These are phyloP conservation scores for Callimorpha dominula DNA, from an alignment of 2,888 invertebrate species.

Conservation along the genomic window DNA sequence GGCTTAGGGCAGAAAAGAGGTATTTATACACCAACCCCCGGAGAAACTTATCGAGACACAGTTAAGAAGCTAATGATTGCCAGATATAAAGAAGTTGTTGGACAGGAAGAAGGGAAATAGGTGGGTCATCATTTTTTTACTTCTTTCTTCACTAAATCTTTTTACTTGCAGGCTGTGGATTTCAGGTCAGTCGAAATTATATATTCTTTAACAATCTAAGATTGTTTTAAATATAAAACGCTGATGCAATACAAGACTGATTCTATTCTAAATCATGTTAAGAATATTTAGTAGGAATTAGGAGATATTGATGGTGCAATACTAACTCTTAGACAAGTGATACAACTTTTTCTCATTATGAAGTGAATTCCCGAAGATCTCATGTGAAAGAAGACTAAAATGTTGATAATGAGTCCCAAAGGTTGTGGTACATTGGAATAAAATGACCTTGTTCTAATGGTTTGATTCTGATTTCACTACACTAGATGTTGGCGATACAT, in stretches of 20 bases:
- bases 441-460: conserved; percentile 68
- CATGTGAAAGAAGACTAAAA: conserved; percentile 24
- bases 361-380: conserved; percentile 33
- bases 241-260: conserved; percentile 18
- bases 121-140: conserved; percentile 62
- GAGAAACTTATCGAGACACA: conserved; percentile 95
- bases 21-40: conserved; percentile 92
- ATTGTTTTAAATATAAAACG: conserved; percentile 2
- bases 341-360: not conserved
- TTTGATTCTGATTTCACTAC: conserved; percentile 82
- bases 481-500: conserved; percentile 74
- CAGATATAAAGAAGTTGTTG: conserved; percentile 93
- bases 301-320: conserved; percentile 14
- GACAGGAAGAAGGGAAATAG: conserved; percentile 85
- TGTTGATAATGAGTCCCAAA: conserved; percentile 28
- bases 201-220: conserved; percentile 12
- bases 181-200: conserved; percentile 66
- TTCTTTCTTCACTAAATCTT: conserved; percentile 2
- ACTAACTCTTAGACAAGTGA: not conserved
- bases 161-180: conserved; percentile 64
- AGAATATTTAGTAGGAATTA: conserved; percentile 15
- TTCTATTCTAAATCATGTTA: conserved; percentile 3
- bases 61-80: conserved; percentile 96
- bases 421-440: conserved; percentile 49
- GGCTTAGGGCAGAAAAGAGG: conserved; percentile 95